These are phyloP conservation scores for Alexandromys fortis DNA, from an alignment of 2,113 vertebrate species.

Conservation along the genomic window DNA sequence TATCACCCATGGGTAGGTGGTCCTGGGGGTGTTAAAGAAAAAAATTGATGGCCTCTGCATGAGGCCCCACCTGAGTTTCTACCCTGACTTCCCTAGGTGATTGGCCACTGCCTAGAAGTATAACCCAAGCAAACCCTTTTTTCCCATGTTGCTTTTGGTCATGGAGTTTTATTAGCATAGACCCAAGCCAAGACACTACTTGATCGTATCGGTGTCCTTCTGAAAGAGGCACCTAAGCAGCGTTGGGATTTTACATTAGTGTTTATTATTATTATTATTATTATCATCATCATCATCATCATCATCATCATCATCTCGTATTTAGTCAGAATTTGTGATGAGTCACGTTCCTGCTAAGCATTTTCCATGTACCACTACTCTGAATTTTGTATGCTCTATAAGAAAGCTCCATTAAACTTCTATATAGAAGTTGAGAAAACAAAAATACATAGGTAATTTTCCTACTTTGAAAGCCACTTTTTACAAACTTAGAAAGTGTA, in stretches of 20 bases:
- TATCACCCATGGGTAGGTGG: too few relatives aligned
- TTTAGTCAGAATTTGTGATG: slow-evolving; percentile 11
- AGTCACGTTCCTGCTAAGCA: not conserved
- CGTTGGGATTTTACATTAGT: not conserved
- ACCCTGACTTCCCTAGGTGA: too few relatives aligned
- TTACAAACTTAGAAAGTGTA: not conserved
- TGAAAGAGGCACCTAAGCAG: not conserved
- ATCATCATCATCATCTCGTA: not conserved
- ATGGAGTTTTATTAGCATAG: not conserved
- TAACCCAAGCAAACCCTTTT: too few relatives aligned
- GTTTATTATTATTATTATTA: not conserved
- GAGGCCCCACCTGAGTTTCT: too few relatives aligned
- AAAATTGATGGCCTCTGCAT: too few relatives aligned
- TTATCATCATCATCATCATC: too few relatives aligned
- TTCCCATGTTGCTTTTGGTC: too few relatives aligned
- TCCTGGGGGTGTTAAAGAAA: too few relatives aligned
- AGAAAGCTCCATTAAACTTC: not conserved
- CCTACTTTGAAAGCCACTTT: not conserved
- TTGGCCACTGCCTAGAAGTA: too few relatives aligned
- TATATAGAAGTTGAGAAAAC: not conserved
- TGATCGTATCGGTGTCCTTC: not conserved
- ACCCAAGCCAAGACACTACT: not conserved
- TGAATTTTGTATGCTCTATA: not conserved
- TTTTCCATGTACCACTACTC: not conserved
- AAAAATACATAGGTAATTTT: not conserved